Percentiles rank a stretch among this genome's conserved stretches.
Conservation (phyloP, 2,888 invertebrate genomes). For the Synanthedon myopaeformis region DNA sequence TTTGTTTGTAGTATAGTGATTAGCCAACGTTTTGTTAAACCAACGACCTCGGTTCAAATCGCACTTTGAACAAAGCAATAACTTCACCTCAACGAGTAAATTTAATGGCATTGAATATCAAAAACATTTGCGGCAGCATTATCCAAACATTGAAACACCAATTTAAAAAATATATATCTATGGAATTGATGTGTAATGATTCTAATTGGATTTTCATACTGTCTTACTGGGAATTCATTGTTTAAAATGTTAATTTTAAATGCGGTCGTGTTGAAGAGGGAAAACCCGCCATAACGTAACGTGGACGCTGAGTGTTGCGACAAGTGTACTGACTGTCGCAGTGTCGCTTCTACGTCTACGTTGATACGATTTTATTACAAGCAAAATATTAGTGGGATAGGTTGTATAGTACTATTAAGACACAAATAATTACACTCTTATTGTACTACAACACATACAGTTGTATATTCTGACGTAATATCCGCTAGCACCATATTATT, state of each 20-base stretch:
- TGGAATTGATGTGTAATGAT: no score
- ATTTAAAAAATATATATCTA: no score
- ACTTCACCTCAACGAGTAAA: not conserved
- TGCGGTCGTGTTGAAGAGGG: slow-evolving; percentile 20
- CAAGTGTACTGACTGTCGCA: slow-evolving; percentile 17
- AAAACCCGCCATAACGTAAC: slow-evolving; percentile 57
- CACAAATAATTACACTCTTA: slow-evolving; percentile 36
- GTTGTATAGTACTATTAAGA: slow-evolving; percentile 9
- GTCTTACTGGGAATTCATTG: not conserved
- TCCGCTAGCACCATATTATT: slow-evolving; percentile 56
- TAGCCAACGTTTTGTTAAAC: slow-evolving; percentile 52
- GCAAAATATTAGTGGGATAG: not conserved
- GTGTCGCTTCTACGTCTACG: not conserved
- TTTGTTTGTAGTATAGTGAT: slow-evolving; percentile 26
- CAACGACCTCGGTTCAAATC: slow-evolving; percentile 53
- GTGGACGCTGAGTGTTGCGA: slow-evolving; percentile 62
- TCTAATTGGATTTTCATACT: no score
- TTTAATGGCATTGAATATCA: not conserved
- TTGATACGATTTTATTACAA: not conserved
- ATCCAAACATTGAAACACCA: no score
- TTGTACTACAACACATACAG: slow-evolving; percentile 29
- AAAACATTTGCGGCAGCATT: not conserved
- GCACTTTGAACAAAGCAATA: slow-evolving; percentile 52
- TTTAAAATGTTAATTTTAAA: slow-evolving; percentile 1
- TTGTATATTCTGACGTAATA: slow-evolving; percentile 40